Conservation (phyloP, 2,888 invertebrate species). For the Corbicula japonica region DNA sequence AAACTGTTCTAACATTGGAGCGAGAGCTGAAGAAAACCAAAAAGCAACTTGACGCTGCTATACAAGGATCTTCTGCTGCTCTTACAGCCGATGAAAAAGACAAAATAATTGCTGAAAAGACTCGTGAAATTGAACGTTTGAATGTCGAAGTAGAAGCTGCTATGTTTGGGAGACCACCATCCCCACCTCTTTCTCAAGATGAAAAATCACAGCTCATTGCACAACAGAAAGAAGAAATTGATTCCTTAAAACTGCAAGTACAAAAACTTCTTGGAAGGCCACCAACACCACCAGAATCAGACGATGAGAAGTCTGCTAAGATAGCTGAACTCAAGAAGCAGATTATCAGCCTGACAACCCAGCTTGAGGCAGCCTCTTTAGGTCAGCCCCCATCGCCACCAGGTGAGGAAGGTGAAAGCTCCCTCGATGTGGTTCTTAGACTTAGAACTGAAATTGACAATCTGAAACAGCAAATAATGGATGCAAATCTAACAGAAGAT, state of each 20-base stretch:
- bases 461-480: slow-evolving; percentile 61
- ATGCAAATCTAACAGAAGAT: slow-evolving; percentile 55
- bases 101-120: slow-evolving; percentile 35
- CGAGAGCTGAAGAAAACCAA: slow-evolving; percentile 57
- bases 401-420: slow-evolving; percentile 42
- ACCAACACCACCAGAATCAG: slow-evolving; percentile 50
- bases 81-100: slow-evolving; percentile 39
- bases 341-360: slow-evolving; percentile 56
- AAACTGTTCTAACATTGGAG: slow-evolving; percentile 42
- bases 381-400: slow-evolving; percentile 43
- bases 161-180: slow-evolving; percentile 37
- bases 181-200: slow-evolving; percentile 38
- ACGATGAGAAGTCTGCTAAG: slow-evolving; percentile 58
- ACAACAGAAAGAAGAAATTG: slow-evolving; percentile 57
- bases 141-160: slow-evolving; percentile 30
- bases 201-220: slow-evolving; percentile 28
- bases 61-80: slow-evolving; percentile 20
- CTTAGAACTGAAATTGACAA: slow-evolving; percentile 61
- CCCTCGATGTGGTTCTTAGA: slow-evolving; percentile 54
- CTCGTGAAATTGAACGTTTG: slow-evolving; percentile 24
- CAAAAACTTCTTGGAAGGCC: slow-evolving; percentile 56
- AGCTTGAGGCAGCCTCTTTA: slow-evolving; percentile 43
- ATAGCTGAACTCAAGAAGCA: slow-evolving; percentile 63
- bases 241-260: slow-evolving; percentile 45
- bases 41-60: slow-evolving; percentile 56